These are phyloP conservation scores for Liodrosophila aerea DNA, from an alignment of 2,888 invertebrate species.

Conservation along the genomic window DNA sequence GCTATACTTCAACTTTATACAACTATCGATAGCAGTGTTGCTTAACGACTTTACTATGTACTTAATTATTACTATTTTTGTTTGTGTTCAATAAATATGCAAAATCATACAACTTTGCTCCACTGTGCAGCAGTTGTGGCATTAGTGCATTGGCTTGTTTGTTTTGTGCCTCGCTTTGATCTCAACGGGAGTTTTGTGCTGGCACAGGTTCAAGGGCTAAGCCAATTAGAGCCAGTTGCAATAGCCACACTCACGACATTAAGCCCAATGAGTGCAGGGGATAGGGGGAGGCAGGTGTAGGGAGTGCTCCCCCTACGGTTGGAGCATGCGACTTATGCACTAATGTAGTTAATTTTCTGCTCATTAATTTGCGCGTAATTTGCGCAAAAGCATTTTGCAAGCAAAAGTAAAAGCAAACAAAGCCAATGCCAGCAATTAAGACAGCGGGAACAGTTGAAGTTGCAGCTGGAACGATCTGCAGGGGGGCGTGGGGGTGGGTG, in stretches of 20 bases:
- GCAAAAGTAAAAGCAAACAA: conserved; percentile 72
- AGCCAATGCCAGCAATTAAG: conserved; percentile 61
- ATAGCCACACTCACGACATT: conserved; percentile 13
- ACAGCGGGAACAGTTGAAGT: conserved; percentile 6
- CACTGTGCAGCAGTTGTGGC: conserved; percentile 42
- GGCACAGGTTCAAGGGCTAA: conserved; percentile 39
- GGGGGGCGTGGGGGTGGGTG: conserved; percentile 21
- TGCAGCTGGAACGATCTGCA: conserved; percentile 6
- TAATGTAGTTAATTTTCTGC: conserved; percentile 76
- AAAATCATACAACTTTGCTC: neutral
- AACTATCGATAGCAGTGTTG: too few relatives aligned
- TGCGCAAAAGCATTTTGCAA: conserved; percentile 64
- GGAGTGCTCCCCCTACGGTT: conserved; percentile 6
- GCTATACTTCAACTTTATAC: too few relatives aligned
- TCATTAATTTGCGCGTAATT: conserved; percentile 72
- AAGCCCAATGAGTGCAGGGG: too few relatives aligned
- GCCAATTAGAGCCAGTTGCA: conserved; percentile 37
- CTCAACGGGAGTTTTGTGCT: conserved; percentile 13
- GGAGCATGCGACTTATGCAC: conserved; percentile 38
- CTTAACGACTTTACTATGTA: too few relatives aligned
- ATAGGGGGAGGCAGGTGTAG: neutral
- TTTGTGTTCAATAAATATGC: too few relatives aligned
- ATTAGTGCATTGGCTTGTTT: neutral
- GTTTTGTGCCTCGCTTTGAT: conserved; percentile 21
- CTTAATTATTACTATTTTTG: too few relatives aligned